A percentile compares a stretch with the other conserved stretches of the same genome.
These are phyloP conservation scores for Channallabes apus DNA, from an alignment of 2,797 vertebrate species.

Conservation along the genomic window DNA sequence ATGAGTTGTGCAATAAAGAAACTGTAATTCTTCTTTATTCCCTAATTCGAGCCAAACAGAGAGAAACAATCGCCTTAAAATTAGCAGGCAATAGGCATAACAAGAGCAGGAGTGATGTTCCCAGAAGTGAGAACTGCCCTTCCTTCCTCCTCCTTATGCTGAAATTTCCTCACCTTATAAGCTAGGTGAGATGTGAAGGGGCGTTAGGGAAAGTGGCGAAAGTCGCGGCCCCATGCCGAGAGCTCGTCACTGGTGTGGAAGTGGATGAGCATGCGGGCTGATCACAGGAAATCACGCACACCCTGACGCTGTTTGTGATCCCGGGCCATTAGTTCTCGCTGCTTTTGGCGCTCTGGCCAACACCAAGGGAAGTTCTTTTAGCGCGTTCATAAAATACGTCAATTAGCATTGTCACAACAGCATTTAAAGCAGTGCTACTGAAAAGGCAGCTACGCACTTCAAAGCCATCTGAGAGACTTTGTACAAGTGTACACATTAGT, in stretches of 20 bases:
- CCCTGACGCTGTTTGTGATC: slow-evolving; percentile 56
- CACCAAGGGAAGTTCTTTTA: slow-evolving; percentile 65
- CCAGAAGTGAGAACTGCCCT: slow-evolving; percentile 53
- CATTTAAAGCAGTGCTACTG: slow-evolving; percentile 70
- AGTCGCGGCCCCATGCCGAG: slow-evolving; percentile 60
- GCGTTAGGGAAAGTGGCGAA: slow-evolving; percentile 54
- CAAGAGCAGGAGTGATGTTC: slow-evolving; percentile 54
- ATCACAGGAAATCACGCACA: slow-evolving; percentile 61
- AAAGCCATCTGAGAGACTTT: slow-evolving; percentile 65
- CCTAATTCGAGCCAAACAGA: not conserved
- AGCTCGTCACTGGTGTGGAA: slow-evolving; percentile 43
- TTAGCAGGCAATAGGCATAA: slow-evolving; percentile 51
- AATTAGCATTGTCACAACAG: slow-evolving; percentile 81
- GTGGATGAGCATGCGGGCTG: slow-evolving; percentile 44
- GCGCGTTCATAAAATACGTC: slow-evolving; percentile 71
- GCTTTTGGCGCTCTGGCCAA: slow-evolving; percentile 53
- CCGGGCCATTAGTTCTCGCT: slow-evolving; percentile 54
- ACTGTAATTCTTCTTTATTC: not conserved
- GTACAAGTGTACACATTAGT: slow-evolving; percentile 54
- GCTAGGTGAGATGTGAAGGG: slow-evolving; percentile 48
- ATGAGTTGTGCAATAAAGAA: not conserved
- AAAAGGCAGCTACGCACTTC: slow-evolving; percentile 73
- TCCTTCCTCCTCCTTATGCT: slow-evolving; percentile 39
- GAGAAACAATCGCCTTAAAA: slow-evolving; percentile 18
- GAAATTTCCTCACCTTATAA: slow-evolving; percentile 55